A percentile compares a stretch with the other conserved stretches of the same genome.
Conservation (phyloP, 2,113 vertebrate genomes). For the Manacus vitellinus region DNA sequence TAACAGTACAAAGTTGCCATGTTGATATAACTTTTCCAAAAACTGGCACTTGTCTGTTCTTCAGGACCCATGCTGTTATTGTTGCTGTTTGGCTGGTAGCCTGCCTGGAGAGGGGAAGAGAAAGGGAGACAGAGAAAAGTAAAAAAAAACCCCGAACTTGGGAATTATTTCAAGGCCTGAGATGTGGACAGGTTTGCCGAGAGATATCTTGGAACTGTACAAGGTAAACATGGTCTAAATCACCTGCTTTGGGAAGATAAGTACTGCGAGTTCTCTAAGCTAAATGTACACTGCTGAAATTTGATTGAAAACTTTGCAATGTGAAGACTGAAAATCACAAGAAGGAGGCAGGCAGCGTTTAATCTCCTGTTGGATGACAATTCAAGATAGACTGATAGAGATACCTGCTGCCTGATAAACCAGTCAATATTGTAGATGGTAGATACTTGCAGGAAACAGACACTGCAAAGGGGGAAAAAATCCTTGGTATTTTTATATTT, state of each 20-base stretch:
- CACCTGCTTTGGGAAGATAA: slow-evolving; percentile 74
- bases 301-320: slow-evolving; percentile 76
- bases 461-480: background rate
- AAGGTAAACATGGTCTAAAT: slow-evolving; percentile 66
- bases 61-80: background rate
- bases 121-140: background rate
- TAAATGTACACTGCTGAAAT: slow-evolving; percentile 63
- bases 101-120: background rate
- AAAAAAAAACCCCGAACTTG: background rate
- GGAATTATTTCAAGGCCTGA: slow-evolving; percentile 46
- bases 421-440: slow-evolving; percentile 71
- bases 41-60: background rate
- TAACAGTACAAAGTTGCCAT: background rate
- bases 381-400: slow-evolving; percentile 72
- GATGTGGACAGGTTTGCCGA: slow-evolving; percentile 29
- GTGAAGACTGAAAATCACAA: slow-evolving; percentile 74
- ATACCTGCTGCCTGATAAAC: slow-evolving; percentile 69
- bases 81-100: background rate
- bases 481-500: background rate
- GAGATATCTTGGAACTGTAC: slow-evolving; percentile 34
- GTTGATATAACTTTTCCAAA: background rate
- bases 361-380: slow-evolving; percentile 76
- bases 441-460: slow-evolving; percentile 55
- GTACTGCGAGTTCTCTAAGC: slow-evolving; percentile 49
- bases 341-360: slow-evolving; percentile 61